A percentile compares a stretch with the other conserved stretches of the same genome.
These are phyloP conservation scores for Scaptomyza cyrtandrae DNA, from an alignment of 2,888 invertebrate species.

Conservation along the genomic window DNA sequence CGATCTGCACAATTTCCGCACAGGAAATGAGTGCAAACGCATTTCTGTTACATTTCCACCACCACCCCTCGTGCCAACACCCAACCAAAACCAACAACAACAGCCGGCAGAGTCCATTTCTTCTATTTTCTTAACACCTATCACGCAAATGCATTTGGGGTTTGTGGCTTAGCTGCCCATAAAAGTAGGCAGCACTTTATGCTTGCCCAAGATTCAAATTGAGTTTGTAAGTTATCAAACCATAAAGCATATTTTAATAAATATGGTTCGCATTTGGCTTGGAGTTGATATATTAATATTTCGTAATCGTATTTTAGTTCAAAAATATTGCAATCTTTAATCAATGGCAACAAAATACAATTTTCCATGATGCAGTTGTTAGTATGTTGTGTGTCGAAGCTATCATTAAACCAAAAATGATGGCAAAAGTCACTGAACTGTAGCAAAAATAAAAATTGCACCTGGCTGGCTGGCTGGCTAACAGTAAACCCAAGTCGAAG, in stretches of 20 bases:
- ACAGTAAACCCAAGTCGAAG: not conserved
- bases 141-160: constrained; percentile 5
- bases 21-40: constrained; percentile 43
- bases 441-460: constrained; percentile 28
- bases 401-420: constrained; percentile 27
- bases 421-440: constrained; percentile 33
- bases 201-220: not conserved
- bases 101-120: not conserved
- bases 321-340: not conserved
- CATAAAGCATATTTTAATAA: not conserved
- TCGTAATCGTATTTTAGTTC: too few relatives aligned
- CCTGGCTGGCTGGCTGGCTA: constrained; percentile 34
- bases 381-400: not conserved
- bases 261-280: not conserved
- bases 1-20: constrained; percentile 57
- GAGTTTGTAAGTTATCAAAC: not conserved
- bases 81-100: not conserved
- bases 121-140: constrained; percentile 21
- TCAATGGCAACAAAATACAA: not conserved
- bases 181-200: constrained; percentile 6
- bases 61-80: not conserved
- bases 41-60: constrained; percentile 11
- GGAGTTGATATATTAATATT: not conserved
- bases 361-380: not conserved
- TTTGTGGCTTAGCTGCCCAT: not conserved